Base-by-base conservation (phyloP, 2,797 vertebrate genomes). In the Xenentodon cancila region DNA sequence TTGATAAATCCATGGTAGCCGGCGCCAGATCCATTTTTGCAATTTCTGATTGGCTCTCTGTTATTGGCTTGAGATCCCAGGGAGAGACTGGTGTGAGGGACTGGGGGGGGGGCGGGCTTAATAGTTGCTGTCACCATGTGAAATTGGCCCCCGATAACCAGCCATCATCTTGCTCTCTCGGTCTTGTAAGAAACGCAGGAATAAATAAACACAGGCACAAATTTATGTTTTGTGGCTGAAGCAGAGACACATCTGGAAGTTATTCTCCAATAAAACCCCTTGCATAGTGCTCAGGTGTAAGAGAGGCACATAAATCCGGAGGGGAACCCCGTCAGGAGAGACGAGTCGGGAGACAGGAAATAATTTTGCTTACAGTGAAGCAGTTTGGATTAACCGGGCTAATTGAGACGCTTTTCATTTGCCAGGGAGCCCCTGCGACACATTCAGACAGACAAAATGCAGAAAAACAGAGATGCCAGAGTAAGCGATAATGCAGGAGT, bases 21-120 rank as follows among this genome's bases (percentile, higher is more conserved):
- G 67, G 88, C 77, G 84, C 85, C 88, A 75, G 55, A 92, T 92
- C 67, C 69, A 91, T 91, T 89, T n/a, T 89, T 82, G 68, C 78
- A 88, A 86, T 91, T 91, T 86, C 79, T 86, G 75, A 88, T 91
- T 85, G 77, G 79, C 64, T 64, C 68, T 75, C 62, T 71, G 75
- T 82, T 85, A 81, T 70, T 79, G 79, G 73, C 59, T 71, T 19
- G 51, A 76, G 74, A 83, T 69, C 56, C 57, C 68, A 43, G 68
- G 2, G 12, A 82, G 62, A 67, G 54, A 68, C 68, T 43, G 63
- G 11, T 27, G 20, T 20, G 13, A 3, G 42, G 5, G 45, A 1
- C n/a, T 20, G 7, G 15, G 20, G 21, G 7, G 32, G n/a, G n/a
- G n/a, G n/a, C n/a, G n/a, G n/a, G n/a, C n/a, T n/a, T n/a, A n/a